Evolutionary conservation across 2,888 invertebrate species (phyloP), one percentile per base, ranked within the genome.

Genomic region (Actias luna): DNA sequence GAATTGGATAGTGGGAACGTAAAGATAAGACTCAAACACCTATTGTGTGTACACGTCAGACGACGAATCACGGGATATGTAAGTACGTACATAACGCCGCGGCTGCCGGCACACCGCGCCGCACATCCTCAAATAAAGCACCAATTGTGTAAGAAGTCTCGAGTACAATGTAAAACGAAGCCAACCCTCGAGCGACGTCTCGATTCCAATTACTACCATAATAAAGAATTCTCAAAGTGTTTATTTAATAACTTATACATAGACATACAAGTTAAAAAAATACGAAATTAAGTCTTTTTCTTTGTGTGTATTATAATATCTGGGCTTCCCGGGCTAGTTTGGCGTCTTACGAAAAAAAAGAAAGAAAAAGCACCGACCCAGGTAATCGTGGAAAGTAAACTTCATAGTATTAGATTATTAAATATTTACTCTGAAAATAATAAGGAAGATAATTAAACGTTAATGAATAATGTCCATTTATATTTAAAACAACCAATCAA

Each of bases 1-100:
- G 86, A 88, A 87, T 83, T 70, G 73, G 77, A 77, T 80, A 84
- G 87, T 89, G 89, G 84, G 89, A 88, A 89, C 78, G 67, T 67
- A 66, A 68, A 86, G 83, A 83, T 84, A 84, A 85, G 77, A 84
- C 73, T 82, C 81, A 84, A 86, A 83, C 78, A 82, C 71, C 82
- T 76, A 88, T 89, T 88, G 89, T 88, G 75, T 79, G 72, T 71
- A 73, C 79, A 77, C 29, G n/a, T n/a, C n/a, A n/a, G n/a, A n/a
- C n/a, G n/a, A n/a, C n/a, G 25, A 62, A 50, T 50, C 63, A 57
- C 39, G 36, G 58, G 35, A 62, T 35, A 22, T 59, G 55, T 31
- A 42, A 39, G 42, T 58, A 58, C 31, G 42, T 58, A 58, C 31
- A 61, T 29, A 42, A 31, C 29, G 29, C 39, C n/a, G 29, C 29